These are phyloP conservation scores for Crotalus helleri DNA, from an alignment of 2,113 vertebrate genomes.

Conservation along the genomic window DNA sequence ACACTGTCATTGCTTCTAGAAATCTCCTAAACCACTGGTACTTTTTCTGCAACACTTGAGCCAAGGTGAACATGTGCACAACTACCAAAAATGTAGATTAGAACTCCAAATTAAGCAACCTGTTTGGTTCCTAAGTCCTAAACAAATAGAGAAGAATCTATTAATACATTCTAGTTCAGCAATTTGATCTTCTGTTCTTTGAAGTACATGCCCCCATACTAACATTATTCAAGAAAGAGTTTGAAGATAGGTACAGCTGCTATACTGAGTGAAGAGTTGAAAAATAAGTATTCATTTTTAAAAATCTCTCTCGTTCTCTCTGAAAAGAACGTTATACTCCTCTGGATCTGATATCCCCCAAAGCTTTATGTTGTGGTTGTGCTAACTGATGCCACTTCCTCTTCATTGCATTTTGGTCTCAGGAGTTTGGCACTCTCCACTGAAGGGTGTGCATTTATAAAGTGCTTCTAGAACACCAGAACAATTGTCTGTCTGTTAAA, in stretches of 20 bases:
- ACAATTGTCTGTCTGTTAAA: background rate
- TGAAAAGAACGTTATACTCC: conserved; percentile 40
- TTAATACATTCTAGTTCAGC: background rate
- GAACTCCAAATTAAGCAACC: background rate
- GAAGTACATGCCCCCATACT: background rate
- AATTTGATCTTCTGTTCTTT: rapidly evolving
- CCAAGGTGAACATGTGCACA: background rate
- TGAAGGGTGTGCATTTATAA: background rate
- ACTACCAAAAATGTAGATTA: background rate
- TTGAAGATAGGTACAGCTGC: background rate
- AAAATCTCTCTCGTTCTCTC: conserved; percentile 2
- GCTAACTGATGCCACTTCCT: conserved; percentile 62
- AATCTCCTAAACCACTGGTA: background rate
- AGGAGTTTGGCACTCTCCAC: conserved; percentile 28
- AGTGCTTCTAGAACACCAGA: background rate
- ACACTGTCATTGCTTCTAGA: background rate
- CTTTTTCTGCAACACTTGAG: background rate
- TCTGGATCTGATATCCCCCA: conserved; percentile 54
- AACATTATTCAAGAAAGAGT: conserved; percentile 4
- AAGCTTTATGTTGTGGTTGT: conserved; percentile 64
- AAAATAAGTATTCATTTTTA: background rate
- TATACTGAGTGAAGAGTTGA: background rate
- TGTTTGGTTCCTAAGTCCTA: background rate
- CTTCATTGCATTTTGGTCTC: conserved; percentile 20
- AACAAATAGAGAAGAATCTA: background rate